Base-by-base conservation (phyloP, 2,797 vertebrate genomes). In the Ctenosaura bakeri region DNA sequence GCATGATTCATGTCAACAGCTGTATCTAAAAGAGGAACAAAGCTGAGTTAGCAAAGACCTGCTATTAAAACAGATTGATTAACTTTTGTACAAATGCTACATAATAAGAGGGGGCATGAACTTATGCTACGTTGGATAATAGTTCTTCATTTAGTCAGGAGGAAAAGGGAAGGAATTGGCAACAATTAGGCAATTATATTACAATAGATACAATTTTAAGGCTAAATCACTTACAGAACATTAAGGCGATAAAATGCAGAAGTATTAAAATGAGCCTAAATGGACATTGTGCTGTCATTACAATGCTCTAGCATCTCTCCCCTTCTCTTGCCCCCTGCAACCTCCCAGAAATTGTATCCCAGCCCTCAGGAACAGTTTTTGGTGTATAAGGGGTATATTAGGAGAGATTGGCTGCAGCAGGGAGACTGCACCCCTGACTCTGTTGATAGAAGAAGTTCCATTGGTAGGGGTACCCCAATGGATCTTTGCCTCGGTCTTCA, bases 51-150 rank as follows among this genome's bases (percentile, higher is more conserved):
- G 71, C 14, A 77, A 66, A 84, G 22, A 42, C 66, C 20, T 38
- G 24, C 71, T 88, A 56, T 82, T 73, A 81, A 87, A 81, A 54
- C 20, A 80, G 50, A 18, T 56, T 71, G 64, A 56, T 54, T 56
- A 35, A 56, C 50, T 52, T 80, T 32, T 1, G 26, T 69, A 52
- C 35, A 80, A 54, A 81, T 88, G 22, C 46, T 50, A 69, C 2
- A 22, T 73, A 46, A 38, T 29, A 71, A 42, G 52, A 71, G 22
- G 52, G 69, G 35, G n/a, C 50, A 73, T 73, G 35, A 54, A 71
- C 35, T 54, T 88, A 54, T 54, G 26, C n/a, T 13, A 16, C 20
- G 86, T 24, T 54, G n/a, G 54, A 14, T 29, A 62, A 64, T 64
- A 9, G 56, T 62, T 62, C 56, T 38, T 87, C 26, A 20, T 16